Base-by-base conservation (phyloP, 2,797 vertebrate genomes). In the Alfaro cultratus region DNA sequence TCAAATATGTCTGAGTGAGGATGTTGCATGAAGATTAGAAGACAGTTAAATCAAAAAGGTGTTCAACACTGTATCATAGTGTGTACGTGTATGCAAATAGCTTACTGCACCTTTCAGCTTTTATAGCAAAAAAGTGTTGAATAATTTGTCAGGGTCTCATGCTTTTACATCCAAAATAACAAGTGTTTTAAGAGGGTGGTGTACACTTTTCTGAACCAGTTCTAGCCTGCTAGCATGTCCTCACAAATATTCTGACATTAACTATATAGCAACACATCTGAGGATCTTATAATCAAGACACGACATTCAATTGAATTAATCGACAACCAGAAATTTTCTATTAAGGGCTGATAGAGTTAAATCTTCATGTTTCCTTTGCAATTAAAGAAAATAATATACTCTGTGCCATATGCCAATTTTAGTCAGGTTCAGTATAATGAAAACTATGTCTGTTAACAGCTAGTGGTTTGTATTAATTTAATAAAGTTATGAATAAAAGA, bases 141-240 rank as follows among this genome's bases (percentile, higher is more conserved):
- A 39, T 41, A 3, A 41, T 41, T 41, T 68, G n/a, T 41, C 11
- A 68, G 23, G 67, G 21, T 13, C 21, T 41, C 21, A 2, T 41
- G 18, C 5, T 13, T 68, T 68, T 68, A 13, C 8, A 26, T 36
- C 16, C 1, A 16, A 18, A 34, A 21, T 7, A 36, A 57, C 26
- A 29, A 39, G 36, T 11, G 10, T 68, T 23, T 68, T 39, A 39
- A 41, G 36, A 68, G 57, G 29, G 13, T 29, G 5, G n/a, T 31
- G 29, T 2, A 31, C 10, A 55, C 7, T 10, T 64, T 67, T 23
- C 1, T 51, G 29, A n/a, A 76, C 73, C 8, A 81, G 73, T 62
- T 70, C 85, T 86, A 90, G 85, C 88, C 87, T 84, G 86, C 90
- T 89, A 88, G 87, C 83, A 57, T 64, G 49, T 83, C 71, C 39